A percentile compares a stretch with the other conserved stretches of the same genome.
Conservation (phyloP, 2,888 invertebrate species). For the Meloe dianella region DNA sequence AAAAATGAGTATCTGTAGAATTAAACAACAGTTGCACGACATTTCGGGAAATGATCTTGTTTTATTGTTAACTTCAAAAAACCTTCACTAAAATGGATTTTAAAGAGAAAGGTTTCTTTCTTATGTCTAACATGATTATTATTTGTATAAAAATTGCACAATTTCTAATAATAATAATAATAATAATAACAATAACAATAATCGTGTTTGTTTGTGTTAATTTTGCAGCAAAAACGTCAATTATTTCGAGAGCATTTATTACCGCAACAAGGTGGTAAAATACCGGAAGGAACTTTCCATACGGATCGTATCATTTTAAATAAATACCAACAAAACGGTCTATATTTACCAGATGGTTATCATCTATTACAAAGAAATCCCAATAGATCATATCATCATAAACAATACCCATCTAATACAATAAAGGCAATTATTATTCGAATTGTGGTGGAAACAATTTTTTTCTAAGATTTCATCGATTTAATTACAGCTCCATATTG, state of each 20-base stretch:
- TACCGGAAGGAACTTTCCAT: slow-evolving; percentile 68
- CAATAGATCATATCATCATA: slow-evolving; percentile 29
- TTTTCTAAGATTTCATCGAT: background rate
- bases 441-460: background rate
- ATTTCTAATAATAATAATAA: background rate
- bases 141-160: slow-evolving; percentile 17
- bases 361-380: slow-evolving; percentile 60
- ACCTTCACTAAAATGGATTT: background rate
- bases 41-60: background rate
- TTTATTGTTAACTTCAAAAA: background rate
- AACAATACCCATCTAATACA: slow-evolving; percentile 32
- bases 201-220: slow-evolving; percentile 1
- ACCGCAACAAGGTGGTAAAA: slow-evolving; percentile 68
- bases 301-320: slow-evolving; percentile 67
- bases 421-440: slow-evolving; percentile 33
- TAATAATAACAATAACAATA: background rate
- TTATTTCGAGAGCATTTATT: slow-evolving; percentile 69
- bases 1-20: background rate
- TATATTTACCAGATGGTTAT: slow-evolving; percentile 66
- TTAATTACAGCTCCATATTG: slow-evolving; percentile 58
- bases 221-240: slow-evolving; percentile 64
- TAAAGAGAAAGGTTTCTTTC: slow-evolving; percentile 25
- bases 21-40: background rate
- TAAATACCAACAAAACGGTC: slow-evolving; percentile 67
- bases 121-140: background rate